These are phyloP conservation scores for Micropoecilia bifurca DNA, from an alignment of 2,797 vertebrate genomes.

Conservation along the genomic window DNA sequence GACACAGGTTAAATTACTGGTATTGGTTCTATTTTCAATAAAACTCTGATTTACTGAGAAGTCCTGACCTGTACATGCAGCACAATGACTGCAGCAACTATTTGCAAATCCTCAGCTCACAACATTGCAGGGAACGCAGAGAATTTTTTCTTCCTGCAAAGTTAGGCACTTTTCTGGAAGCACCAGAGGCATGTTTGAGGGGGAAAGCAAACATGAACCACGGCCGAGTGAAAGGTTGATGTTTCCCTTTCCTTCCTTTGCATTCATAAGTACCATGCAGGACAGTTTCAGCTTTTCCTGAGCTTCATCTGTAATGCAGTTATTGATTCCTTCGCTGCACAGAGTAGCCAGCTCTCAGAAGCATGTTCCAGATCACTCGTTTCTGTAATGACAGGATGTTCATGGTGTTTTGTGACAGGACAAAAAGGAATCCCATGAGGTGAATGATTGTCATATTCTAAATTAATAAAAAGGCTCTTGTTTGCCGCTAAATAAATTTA, in stretches of 20 bases:
- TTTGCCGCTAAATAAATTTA: neutral
- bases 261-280: conserved; percentile 19
- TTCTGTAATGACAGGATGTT: conserved; percentile 42
- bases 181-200: conserved; percentile 41
- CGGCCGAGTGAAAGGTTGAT: conserved; percentile 24
- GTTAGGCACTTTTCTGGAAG: conserved; percentile 51
- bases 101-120: conserved; percentile 8
- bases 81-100: neutral
- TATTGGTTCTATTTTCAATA: neutral
- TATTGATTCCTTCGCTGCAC: conserved; percentile 52
- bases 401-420: conserved; percentile 20
- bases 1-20: neutral
- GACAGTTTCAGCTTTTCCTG: conserved; percentile 27
- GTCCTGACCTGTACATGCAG: neutral
- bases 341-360: conserved; percentile 37
- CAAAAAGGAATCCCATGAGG: conserved; percentile 4
- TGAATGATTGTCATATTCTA: neutral
- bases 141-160: conserved; percentile 41
- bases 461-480: conserved; percentile 3
- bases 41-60: neutral
- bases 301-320: conserved; percentile 40
- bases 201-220: conserved; percentile 25
- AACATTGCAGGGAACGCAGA: conserved; percentile 51
- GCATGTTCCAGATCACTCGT: conserved; percentile 45
- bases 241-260: conserved; percentile 14